Evolutionary conservation across 2,888 invertebrate species (phyloP), one percentile per base, ranked within the genome.

Genomic region (Thera britannica): DNA sequence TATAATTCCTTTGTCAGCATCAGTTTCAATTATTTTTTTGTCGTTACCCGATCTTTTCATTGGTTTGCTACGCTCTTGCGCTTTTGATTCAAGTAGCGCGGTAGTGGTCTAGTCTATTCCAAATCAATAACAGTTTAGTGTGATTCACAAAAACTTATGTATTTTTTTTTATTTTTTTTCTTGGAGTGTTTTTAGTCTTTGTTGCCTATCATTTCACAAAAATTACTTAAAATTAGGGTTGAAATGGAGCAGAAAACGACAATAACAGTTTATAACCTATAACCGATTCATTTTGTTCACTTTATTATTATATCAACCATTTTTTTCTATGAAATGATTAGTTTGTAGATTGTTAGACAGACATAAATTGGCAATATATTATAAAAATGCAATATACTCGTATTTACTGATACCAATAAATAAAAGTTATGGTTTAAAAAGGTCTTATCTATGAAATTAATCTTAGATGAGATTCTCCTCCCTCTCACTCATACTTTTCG

Each of bases 161-260:
- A 1, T 41, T 41, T 41, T 23, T 23, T 23, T 23, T 23, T 23
- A 23, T 1, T 44, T 49, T 34, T 6, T 6, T 23, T 51, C 36
- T 34, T 34, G 48, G 7, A 62, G 23, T 34, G 46, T 12, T 60
- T 52, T 65, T 62, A 7, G n/a, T 59, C 71, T 72, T 66, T 72
- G 62, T 64, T 64, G 71, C 66, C 68, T 70, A 74, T 71, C 69
- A 74, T 67, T 63, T 65, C 58, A 59, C 58, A 58, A 34, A 66
- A 65, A 67, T 69, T 65, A 72, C 62, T 54, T 23, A 12, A 35
- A 68, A 68, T 67, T 59, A 68, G 64, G 46, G 59, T 57, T 66
- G 58, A 62, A 72, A 72, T 38, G 66, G 64, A 64, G 49, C 64
- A 59, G 52, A 69, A 62, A 62, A 62, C 44, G 35, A 49, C 57